Conservation (phyloP, 2,113 vertebrate genomes). For the Microcebus lehilahytsara region DNA sequence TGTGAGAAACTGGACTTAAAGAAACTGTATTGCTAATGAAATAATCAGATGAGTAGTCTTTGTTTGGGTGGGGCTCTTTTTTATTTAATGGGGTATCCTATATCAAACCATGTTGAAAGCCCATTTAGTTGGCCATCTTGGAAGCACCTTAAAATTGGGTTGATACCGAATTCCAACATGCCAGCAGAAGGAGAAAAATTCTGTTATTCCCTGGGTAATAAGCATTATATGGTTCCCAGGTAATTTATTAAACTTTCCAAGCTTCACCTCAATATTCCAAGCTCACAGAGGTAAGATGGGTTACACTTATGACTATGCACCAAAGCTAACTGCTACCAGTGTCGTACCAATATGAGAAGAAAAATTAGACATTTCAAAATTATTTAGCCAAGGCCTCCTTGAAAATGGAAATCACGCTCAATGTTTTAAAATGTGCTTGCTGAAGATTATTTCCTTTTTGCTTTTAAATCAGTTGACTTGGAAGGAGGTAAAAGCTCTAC, state of each 20-base stretch:
- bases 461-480: background rate
- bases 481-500: background rate
- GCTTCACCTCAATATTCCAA: background rate
- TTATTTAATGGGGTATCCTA: background rate
- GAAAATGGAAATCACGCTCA: background rate
- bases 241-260: slow-evolving; percentile 1
- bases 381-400: background rate
- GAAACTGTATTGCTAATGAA: background rate
- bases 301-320: background rate
- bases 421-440: background rate
- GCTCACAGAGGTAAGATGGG: background rate
- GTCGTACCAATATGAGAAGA: background rate
- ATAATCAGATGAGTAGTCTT: background rate
- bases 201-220: background rate
- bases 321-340: background rate
- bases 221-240: background rate
- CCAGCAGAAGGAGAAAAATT: background rate
- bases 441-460: background rate
- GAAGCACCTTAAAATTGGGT: background rate
- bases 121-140: background rate
- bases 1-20: background rate
- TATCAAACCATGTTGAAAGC: background rate
- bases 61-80: background rate
- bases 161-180: background rate
- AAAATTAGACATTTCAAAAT: slow-evolving; percentile 22